Conservation (phyloP, 2,113 vertebrate species). For the Peromyscus polionotus region DNA sequence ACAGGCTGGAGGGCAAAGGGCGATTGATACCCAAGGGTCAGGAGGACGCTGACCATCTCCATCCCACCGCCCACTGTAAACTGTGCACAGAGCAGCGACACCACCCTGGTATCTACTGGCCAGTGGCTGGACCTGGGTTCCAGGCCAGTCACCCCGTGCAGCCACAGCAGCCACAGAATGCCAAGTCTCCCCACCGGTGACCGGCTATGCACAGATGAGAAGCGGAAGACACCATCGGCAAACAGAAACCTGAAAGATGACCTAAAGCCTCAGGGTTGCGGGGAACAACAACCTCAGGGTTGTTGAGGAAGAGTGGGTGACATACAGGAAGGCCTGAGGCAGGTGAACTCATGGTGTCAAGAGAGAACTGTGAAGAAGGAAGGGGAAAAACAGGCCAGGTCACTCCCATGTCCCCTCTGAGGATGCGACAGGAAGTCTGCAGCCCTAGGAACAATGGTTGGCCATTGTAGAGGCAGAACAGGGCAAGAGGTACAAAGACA, state of each 20-base stretch:
- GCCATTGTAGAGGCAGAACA: background rate
- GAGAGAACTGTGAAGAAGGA: background rate
- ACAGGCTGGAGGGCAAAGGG: background rate
- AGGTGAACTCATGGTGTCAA: background rate
- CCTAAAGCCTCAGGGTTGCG: background rate
- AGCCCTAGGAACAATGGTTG: background rate
- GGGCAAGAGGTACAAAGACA: background rate
- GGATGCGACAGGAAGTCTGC: background rate
- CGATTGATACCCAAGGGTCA: background rate
- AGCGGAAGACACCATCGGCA: background rate
- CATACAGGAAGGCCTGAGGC: background rate
- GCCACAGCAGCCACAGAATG: background rate
- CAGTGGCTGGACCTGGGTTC: background rate
- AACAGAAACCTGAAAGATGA: background rate
- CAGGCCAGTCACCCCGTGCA: background rate
- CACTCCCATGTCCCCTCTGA: background rate
- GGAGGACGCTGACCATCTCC: background rate
- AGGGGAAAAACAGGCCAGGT: background rate
- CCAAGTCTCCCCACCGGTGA: background rate
- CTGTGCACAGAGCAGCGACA: background rate
- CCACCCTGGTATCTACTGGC: accelerated
- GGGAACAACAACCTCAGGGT: background rate
- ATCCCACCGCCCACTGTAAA: background rate
- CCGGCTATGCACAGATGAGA: background rate
- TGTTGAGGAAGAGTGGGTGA: background rate